These are phyloP conservation scores for Steatocranus sp. DNA, from an alignment of 2,797 vertebrate species.

Conservation along the genomic window DNA sequence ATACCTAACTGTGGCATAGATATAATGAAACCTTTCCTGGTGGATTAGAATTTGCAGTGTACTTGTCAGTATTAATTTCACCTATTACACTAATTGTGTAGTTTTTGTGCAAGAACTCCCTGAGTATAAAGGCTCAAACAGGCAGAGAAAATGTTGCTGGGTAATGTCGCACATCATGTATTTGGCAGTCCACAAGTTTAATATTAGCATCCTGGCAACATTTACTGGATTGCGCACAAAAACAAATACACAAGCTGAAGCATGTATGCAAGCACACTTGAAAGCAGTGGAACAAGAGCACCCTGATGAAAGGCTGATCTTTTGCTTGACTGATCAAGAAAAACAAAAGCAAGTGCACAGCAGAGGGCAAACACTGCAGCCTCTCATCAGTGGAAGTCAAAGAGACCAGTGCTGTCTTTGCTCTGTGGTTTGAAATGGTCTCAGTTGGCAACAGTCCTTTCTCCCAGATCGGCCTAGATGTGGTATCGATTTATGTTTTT, in stretches of 20 bases:
- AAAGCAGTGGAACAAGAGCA: neutral
- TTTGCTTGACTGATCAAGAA: conserved; percentile 23
- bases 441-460: conserved; percentile 23
- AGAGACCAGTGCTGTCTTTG: neutral
- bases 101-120: neutral
- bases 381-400: neutral
- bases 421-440: conserved; percentile 28
- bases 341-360: neutral
- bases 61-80: neutral
- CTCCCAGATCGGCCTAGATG: conserved; percentile 25
- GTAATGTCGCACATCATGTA: neutral
- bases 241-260: neutral
- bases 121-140: neutral
- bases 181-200: neutral
- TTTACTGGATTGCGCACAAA: neutral
- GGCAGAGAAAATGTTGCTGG: neutral
- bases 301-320: conserved; percentile 18
- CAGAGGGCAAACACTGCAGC: conserved; percentile 13
- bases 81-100: neutral
- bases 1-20: neutral
- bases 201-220: neutral
- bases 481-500: conserved; percentile 51
- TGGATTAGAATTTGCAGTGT: neutral
- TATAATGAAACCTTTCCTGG: neutral
- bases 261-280: neutral